Base-by-base conservation (phyloP, 2,888 invertebrate genomes). In the Phortica okadai region DNA sequence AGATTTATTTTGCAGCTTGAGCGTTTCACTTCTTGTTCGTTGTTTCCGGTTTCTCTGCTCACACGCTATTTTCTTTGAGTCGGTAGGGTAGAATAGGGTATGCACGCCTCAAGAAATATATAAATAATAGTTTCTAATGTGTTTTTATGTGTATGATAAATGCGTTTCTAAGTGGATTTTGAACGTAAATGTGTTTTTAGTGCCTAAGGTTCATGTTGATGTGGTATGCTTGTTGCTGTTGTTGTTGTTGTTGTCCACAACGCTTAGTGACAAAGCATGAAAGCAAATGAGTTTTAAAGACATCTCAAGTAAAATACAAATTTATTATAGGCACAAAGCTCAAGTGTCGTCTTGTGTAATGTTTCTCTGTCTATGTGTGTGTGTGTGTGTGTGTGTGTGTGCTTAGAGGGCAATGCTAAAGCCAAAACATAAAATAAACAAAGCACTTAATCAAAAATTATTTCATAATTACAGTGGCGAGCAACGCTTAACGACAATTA, bases 61-160 rank as follows among this genome's bases (percentile, higher is more conserved):
- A 25, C 14, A 67, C n/a, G 8, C 67, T 44, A 42, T 16, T 14
- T 0, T 21, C 45, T 16, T 21, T 45, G 42, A 2, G 45, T 45
- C 8, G 33, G 2, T 33, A 33, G 33, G 4, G 4, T 33, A 33
- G 33, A 5, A 4, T 66, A n/a, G 42, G 10, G 11, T 5, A 42
- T 5, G 33, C 10, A 42, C 16, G 44, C 45, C 69, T 45, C 45
- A 69, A 69, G 69, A 69, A 69, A 69, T 69, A 69, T 45, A 69
- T 69, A 69, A 69, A 69, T 69, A 69, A 69, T 69, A 69, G 69
- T 69, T 69, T 69, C 69, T 69, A 69, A 69, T 69, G 69, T 69
- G 45, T 69, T 69, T 69, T 69, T 69, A n/a, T 66, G 69, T 69
- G 21, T 42, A 69, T 69, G 50, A 69, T 69, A 25, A 50, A 69